Conservation (phyloP, 2,113 vertebrate genomes). For the Bothrops jararaca region DNA sequence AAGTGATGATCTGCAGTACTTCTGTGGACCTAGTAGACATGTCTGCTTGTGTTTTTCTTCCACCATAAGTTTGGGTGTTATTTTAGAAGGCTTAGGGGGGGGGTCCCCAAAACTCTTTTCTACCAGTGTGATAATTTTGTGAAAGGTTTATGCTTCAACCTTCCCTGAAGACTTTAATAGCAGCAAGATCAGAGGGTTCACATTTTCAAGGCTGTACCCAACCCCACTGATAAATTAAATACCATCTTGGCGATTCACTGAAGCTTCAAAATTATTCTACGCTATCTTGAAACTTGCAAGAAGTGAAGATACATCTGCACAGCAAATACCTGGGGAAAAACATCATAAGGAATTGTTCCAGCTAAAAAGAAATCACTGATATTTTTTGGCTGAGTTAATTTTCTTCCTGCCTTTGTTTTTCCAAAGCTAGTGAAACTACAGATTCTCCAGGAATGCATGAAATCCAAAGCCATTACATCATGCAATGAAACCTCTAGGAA, state of each 20-base stretch:
- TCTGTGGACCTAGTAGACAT: background rate
- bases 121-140: background rate
- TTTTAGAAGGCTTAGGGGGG: background rate
- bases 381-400: slow-evolving; percentile 1
- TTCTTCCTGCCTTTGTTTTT: slow-evolving; percentile 20
- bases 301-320: background rate
- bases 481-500: slow-evolving; percentile 8
- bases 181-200: too few relatives aligned
- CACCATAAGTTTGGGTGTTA: background rate
- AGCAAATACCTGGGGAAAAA: background rate
- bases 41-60: background rate
- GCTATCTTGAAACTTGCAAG: background rate
- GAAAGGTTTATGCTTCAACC: background rate
- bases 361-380: background rate
- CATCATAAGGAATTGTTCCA: background rate
- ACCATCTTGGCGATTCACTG: background rate
- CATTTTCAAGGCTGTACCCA: background rate
- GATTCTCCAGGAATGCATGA: slow-evolving; percentile 28
- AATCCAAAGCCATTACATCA: slow-evolving; percentile 30
- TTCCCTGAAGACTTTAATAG: background rate
- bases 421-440: slow-evolving; percentile 7
- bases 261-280: background rate
- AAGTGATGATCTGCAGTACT: background rate
- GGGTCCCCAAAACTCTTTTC: background rate
- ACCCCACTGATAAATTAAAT: background rate